Base-by-base conservation (phyloP, 1,140 invertebrate species). In the Drosophila quadrilineata region DNA sequence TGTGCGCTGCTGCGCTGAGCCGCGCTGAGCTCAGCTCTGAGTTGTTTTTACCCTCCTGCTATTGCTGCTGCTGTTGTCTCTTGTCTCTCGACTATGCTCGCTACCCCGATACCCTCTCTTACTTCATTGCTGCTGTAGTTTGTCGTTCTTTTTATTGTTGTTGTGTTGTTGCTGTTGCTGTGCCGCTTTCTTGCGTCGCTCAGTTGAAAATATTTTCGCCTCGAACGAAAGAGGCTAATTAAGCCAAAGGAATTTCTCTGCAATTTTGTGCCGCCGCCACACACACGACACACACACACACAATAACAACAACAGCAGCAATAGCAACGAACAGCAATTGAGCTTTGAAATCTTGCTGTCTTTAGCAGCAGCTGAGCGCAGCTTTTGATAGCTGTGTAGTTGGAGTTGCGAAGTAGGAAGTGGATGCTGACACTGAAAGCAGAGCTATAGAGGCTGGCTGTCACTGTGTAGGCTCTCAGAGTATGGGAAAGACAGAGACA, bases 211-310 rank as follows among this genome's bases (percentile, higher is more conserved):
- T 82, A 82, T 82, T 85, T 85, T 82, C 79, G 77, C 77, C 77
- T 41, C 77, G 73, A 77, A 82, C 77, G 77, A 84, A 82, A 82
- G 77, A 82, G 77, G 77, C 77, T 82, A 82, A 82, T 82, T 84
- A 84, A 84, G 79, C 79, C 79, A 85, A 84, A 85, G 79, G 79
- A 84, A 84, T 84, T 84, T 85, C 79, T 85, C 74, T 85, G 79
- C 79, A 85, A 85, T 85, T 85, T 84, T 58, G 52, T 49, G 50
- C 43, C 46, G 52, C 50, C 52, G 45, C 49, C 38, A 45, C 52
- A 57, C 50, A 65, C 62, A 64, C 52, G 36, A n/a, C n/a, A n/a
- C n/a, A 36, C 45, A 52, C 53, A 75, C 38, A 29, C 48, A 64
- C 35, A 54, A 33, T 14, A 45, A 22, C 63, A 65, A 8, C 52